Base-by-base conservation (phyloP, 2,888 invertebrate genomes). In the Eilema caniola region DNA sequence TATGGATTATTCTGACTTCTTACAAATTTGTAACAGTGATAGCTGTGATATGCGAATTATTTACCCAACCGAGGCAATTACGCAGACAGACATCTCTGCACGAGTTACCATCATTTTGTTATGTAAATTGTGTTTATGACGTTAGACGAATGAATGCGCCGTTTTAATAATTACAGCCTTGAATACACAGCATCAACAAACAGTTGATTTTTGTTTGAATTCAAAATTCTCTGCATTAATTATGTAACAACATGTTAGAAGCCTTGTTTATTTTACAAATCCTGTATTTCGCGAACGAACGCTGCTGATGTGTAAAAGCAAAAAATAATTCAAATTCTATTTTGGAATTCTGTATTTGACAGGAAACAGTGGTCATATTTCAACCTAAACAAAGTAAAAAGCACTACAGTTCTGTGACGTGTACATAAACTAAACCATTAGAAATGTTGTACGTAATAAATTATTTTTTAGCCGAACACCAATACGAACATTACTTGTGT, bases 121-220 rank as follows among this genome's bases (percentile, higher is more conserved):
- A 72, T 70, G 72, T 74, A 80, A 74, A 82, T 71, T 57, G 69
- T 57, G 67, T 72, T 61, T 62, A 72, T 71, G 69, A 74, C 66
- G 67, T 75, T 69, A 75, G n/a, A 70, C 25, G 69, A 71, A 69
- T 62, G 70, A 75, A 23, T 75, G 66, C 61, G 73, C 60, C 14
- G 37, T n/a, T 73, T 41, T 62, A 69, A 73, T 71, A 75, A 76
- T 72, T 37, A 73, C 67, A 57, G 20, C n/a, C 24, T 62, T 71
- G 65, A 72, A 53, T 70, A 70, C 61, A 63, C 57, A 63, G 71
- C 25, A 70, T 73, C 59, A 72, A 59, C 25, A 62, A 67, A 72
- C 65, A 66, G 47, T 80, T 68, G 66, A 72, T 72, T 76, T 78
- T 72, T 70, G 70, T 76, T 67, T 24, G 59, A 67, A 59, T 41